A percentile compares a stretch with the other conserved stretches of the same genome.
Conservation (phyloP, 2,797 vertebrate species). For the Hydrolagus colliei region DNA sequence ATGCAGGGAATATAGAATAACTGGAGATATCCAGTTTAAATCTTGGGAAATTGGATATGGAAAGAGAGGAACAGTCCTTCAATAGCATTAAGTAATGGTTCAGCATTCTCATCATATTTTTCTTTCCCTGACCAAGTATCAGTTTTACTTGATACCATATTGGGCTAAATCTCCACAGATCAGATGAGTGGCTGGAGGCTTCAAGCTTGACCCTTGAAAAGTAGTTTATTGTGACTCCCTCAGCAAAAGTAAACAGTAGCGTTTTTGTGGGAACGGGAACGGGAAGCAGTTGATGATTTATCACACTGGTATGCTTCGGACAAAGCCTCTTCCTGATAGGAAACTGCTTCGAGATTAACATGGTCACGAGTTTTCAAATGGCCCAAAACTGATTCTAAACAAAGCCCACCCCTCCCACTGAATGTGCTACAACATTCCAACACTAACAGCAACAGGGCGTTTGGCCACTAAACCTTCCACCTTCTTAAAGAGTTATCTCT, state of each 20-base stretch:
- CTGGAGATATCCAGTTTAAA: background rate
- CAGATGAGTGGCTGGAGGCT: background rate
- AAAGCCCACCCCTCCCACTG: background rate
- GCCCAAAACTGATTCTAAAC: background rate
- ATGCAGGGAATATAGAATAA: too few relatives aligned
- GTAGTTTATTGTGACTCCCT: background rate
- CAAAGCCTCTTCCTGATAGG: conserved; percentile 28
- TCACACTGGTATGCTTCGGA: background rate
- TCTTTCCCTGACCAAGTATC: background rate
- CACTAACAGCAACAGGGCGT: background rate
- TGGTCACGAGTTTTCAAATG: background rate
- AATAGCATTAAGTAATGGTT: background rate
- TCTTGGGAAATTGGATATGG: background rate
- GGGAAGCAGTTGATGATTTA: conserved; percentile 5
- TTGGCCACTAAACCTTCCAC: background rate
- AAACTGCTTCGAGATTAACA: conserved; percentile 17
- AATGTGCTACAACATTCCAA: background rate
- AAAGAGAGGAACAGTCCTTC: too few relatives aligned
- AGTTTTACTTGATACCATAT: conserved; percentile 6
- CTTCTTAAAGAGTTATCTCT: background rate
- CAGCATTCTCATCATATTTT: background rate
- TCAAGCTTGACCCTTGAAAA: background rate
- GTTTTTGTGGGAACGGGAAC: conserved; percentile 14
- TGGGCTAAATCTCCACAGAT: background rate
- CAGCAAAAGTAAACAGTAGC: background rate